A percentile compares a stretch with the other conserved stretches of the same genome.
These are phyloP conservation scores for Crotalus tigris DNA, from an alignment of 2,113 vertebrate genomes.

Conservation along the genomic window DNA sequence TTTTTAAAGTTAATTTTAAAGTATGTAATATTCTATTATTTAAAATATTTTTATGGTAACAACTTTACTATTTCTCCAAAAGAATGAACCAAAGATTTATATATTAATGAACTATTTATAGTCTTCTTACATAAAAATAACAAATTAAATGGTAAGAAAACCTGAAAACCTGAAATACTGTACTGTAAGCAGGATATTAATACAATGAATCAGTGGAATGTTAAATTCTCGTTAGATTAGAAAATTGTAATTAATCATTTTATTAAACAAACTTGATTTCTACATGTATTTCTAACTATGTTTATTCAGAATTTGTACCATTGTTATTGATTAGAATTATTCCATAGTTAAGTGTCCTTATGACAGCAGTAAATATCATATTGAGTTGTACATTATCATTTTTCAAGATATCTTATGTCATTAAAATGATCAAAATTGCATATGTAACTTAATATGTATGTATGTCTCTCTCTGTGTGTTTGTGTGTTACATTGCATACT, in stretches of 20 bases:
- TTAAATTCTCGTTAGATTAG: background rate
- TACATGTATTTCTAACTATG: background rate
- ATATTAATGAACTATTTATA: background rate
- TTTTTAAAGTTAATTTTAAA: background rate
- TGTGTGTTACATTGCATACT: conserved; percentile 23
- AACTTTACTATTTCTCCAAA: background rate
- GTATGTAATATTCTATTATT: background rate
- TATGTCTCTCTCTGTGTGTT: background rate
- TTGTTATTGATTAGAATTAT: background rate
- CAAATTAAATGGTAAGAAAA: background rate
- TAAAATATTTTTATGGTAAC: background rate
- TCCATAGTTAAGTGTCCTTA: background rate
- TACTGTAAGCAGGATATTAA: background rate
- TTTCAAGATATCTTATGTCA: conserved; percentile 46
- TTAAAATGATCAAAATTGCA: conserved; percentile 53
- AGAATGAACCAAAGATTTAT: background rate
- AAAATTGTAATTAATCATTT: background rate
- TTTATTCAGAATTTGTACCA: background rate
- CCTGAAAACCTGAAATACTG: background rate
- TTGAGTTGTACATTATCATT: conserved; percentile 46
- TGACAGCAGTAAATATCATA: conserved; percentile 19
- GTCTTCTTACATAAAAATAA: background rate
- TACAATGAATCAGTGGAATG: background rate
- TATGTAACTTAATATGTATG: conserved; percentile 34
- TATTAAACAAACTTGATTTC: background rate